Evolutionary conservation across 2,113 vertebrate genomes (phyloP), one percentile per base, ranked within the genome.

Genomic region (Synodontis membranacea): DNA sequence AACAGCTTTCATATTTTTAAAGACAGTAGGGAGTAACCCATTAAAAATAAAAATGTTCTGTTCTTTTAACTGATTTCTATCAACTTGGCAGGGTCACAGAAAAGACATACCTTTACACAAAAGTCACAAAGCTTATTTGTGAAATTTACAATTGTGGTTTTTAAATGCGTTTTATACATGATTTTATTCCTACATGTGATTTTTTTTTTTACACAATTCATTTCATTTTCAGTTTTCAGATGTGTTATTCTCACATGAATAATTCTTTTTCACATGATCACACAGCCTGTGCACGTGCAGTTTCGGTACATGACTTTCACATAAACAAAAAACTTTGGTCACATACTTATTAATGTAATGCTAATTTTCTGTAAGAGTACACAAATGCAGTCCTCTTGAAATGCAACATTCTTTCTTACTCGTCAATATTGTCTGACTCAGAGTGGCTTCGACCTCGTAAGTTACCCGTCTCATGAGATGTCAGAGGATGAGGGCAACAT

Each of bases 401-500:
- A 7, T 74, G 66, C 37, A 52, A 34, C 37, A 21, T 21, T 37
- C 23, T 83, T 34, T 84, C 34, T 34, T 66, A 15, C 39, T 88
- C 5, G 8, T 34, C 5, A 25, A 54, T 52, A 79, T 79, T 79
- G 4, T 28, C 34, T 39, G 31, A 56, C 81, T 46, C 93, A 99
- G 97, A 96, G 94, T 90, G 96, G 96, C 23, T 93, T 96, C 48
- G 82, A 97, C 78, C 94, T 91, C 48, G 92, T 90, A 1, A 85
- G 88, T 12, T 91, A 84, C 64, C 34, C 58, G 19, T 39, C 88
- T 0, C 88, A 90, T 0, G 94, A 95, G 8, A 96, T 96, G 0
- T 95, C 96, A 0, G 96, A 97, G 23, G 96, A 97, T 72, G 87
- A 97, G 42, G 93, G 95, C 91, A 96, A 96, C 89, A 91, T 93